These are phyloP conservation scores for Chloroclystis v-ata DNA, from an alignment of 2,888 invertebrate genomes.

Conservation along the genomic window DNA sequence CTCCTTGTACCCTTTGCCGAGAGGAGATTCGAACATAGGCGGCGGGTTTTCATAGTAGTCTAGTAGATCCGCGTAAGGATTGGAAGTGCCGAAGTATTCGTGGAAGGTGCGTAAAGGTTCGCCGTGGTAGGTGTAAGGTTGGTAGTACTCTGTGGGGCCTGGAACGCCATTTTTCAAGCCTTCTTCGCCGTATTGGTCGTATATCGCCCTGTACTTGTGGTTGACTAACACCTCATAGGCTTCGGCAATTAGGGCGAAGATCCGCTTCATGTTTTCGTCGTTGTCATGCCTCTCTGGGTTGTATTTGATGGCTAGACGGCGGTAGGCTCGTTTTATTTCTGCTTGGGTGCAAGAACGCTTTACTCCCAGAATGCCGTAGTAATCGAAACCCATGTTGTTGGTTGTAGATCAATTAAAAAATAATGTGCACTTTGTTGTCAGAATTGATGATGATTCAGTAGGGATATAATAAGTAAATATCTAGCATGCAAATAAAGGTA, in stretches of 20 bases:
- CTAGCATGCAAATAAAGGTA: too few relatives aligned
- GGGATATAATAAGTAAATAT: too few relatives aligned
- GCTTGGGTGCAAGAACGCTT: slow-evolving; percentile 80
- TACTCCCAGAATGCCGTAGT: slow-evolving; percentile 86
- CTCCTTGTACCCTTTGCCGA: slow-evolving; percentile 80
- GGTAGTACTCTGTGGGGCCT: slow-evolving; percentile 80
- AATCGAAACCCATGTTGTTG: slow-evolving; percentile 82
- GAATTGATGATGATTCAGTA: background rate
- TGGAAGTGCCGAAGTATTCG: slow-evolving; percentile 89
- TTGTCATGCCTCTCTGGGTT: slow-evolving; percentile 76
- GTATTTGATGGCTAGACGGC: slow-evolving; percentile 77
- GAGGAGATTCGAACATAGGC: slow-evolving; percentile 79
- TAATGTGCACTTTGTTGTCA: too few relatives aligned
- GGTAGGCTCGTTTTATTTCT: slow-evolving; percentile 85
- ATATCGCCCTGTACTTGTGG: slow-evolving; percentile 84
- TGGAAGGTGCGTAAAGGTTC: slow-evolving; percentile 85
- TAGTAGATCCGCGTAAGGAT: slow-evolving; percentile 88
- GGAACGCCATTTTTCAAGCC: slow-evolving; percentile 90
- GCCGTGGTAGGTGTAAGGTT: slow-evolving; percentile 89
- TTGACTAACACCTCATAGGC: slow-evolving; percentile 88
- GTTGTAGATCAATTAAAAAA: background rate
- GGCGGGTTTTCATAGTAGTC: slow-evolving; percentile 81
- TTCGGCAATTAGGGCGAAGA: slow-evolving; percentile 83
- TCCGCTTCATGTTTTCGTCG: slow-evolving; percentile 65
- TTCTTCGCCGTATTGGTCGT: slow-evolving; percentile 93